Evolutionary conservation across 1,140 invertebrate genomes (phyloP), one percentile per base, ranked within the genome.

Genomic region (Popillia japonica): DNA sequence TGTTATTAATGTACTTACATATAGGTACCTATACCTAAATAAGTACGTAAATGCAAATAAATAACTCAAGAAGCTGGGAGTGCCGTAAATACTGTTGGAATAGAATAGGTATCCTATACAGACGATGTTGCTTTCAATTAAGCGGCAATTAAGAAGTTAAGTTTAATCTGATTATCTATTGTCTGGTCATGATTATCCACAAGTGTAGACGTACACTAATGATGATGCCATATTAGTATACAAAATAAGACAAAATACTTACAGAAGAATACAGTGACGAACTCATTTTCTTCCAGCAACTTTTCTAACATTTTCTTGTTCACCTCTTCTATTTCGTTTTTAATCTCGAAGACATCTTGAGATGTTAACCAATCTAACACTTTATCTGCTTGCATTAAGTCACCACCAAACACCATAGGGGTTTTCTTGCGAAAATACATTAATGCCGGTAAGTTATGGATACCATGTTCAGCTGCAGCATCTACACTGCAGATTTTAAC

Each of bases 271-370:
- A 98, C 96, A n/a, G 96, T 93, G 17, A 98, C 88, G 86, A 96
- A 98, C 88, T 98, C 96, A 84, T 97, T 98, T 87, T 98, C 96
- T 81, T 98, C 96, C 0, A 98, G 87, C 2, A 98, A 86, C 87
- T 98, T 98, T 81, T 98, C 96, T 64, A 98, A 87, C 96, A 98
- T 98, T 88, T 97, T 96, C 59, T 94, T 92, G 86, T 98, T 98
- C 0, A 98, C 96, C 87, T 98, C 96, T 87, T 98, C 96, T 84
- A 98, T 98, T 91, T 98, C 96, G 86, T 97, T 97, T 89, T 97
- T 96, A 42, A 98, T 94, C 88, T 98, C 96, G 88, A 98, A 97
- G 23, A 97, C 95, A 86, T 98, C 96, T 86, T 97, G 95, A 11
- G 95, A 96, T 9, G 96, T 98, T 11, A 98, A 87, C 96, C 96